Percentiles rank a stretch among this genome's conserved stretches.
These are phyloP conservation scores for Rhagophthalmus giganteus DNA, from an alignment of 2,888 invertebrate genomes.

Conservation along the genomic window DNA sequence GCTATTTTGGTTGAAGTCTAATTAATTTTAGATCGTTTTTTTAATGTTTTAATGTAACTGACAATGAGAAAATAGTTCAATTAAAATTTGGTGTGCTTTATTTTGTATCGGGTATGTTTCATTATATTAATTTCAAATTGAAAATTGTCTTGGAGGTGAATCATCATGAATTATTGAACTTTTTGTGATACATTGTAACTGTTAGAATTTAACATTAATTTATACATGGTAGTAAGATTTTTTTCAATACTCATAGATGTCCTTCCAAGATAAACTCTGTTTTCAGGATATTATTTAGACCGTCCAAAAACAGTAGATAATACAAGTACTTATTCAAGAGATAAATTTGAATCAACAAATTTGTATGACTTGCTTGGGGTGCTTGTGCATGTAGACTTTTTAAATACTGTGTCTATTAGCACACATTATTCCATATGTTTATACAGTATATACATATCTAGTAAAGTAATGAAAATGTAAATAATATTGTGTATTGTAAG, in stretches of 20 bases:
- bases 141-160: constrained; percentile 9
- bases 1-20: no score
- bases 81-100: no score
- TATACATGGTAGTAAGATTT: not conserved
- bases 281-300: no score
- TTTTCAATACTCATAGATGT: no score
- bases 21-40: no score
- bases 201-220: constrained; percentile 2
- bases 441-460: constrained; percentile 21
- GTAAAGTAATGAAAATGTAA: constrained; percentile 20
- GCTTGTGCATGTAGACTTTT: constrained; percentile 28
- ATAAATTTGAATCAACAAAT: constrained; percentile 42
- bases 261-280: no score
- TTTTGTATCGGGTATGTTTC: no score
- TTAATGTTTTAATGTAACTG: no score
- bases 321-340: constrained; percentile 37
- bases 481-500: constrained; percentile 18
- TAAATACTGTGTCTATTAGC: no score
- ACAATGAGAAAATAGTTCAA: no score
- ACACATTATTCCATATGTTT: constrained; percentile 18
- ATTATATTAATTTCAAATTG: no score
- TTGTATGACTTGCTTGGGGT: constrained; percentile 39
- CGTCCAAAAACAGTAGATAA: constrained; percentile 23
- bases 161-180: not conserved
- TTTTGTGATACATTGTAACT: constrained; percentile 3